Percentiles rank a stretch among this genome's conserved stretches.
Evolutionary conservation across 2,888 invertebrate genomes (phyloP).

Genomic region (Rosalia funebris): DNA sequence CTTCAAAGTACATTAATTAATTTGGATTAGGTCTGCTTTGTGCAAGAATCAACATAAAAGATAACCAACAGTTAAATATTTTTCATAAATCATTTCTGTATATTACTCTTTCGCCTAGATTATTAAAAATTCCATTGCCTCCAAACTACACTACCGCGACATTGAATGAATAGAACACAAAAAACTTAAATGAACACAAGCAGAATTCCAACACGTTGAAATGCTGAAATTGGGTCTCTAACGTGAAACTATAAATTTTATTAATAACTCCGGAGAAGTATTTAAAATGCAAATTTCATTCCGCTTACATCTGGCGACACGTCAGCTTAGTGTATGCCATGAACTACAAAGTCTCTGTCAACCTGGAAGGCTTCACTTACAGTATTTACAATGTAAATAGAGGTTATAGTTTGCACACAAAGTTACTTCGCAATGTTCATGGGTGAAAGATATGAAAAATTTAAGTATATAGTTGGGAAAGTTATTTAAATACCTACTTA

Average conservation of each 20-base stretch:
- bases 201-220: constrained; percentile 1
- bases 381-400: constrained; percentile 8
- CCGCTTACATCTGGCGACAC: constrained; percentile 33
- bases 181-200: not conserved
- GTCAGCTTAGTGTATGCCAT: constrained; percentile 17
- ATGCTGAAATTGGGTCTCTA: constrained; percentile 6
- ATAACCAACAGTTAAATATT: too few relatives aligned
- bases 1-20: too few relatives aligned
- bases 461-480: not conserved
- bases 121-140: too few relatives aligned
- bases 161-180: not conserved
- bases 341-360: constrained; percentile 28
- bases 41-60: too few relatives aligned
- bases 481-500: too few relatives aligned
- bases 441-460: not conserved
- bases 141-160: too few relatives aligned
- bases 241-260: constrained; percentile 28
- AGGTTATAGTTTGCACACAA: constrained; percentile 5
- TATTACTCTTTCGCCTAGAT: too few relatives aligned
- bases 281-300: constrained; percentile 39
- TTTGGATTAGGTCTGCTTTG: too few relatives aligned
- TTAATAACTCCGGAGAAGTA: constrained; percentile 28
- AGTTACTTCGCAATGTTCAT: not conserved
- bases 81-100: too few relatives aligned
- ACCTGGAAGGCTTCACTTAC: constrained; percentile 3